phyloP scores from a whole-genome alignment of 2,888 invertebrate species.

The Microctonus hyperodae region DNA sequence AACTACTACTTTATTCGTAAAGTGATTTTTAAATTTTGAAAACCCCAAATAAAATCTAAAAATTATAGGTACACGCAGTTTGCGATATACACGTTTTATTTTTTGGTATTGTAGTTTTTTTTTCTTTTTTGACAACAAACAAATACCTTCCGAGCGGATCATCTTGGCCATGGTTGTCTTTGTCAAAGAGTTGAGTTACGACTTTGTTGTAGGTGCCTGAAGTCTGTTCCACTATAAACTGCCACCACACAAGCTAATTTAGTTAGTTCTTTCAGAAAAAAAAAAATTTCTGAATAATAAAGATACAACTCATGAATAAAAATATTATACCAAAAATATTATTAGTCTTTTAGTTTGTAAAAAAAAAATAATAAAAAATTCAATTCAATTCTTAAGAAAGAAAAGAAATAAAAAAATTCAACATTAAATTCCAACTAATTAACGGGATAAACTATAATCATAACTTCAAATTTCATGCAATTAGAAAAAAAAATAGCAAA shows the following conservation, averaged over 20 bases:
- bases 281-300: slow-evolving; percentile 4
- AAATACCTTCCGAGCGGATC: slow-evolving; percentile 90
- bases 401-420: neutral
- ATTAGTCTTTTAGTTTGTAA: neutral
- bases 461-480: neutral
- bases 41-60: slow-evolving; percentile 4
- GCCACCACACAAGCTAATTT: slow-evolving; percentile 58
- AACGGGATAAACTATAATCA: neutral
- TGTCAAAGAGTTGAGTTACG: slow-evolving; percentile 82
- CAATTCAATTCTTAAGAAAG: neutral
- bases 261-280: slow-evolving; percentile 45
- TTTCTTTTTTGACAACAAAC: slow-evolving; percentile 59
- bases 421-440: too few relatives aligned
- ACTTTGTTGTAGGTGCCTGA: slow-evolving; percentile 58
- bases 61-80: neutral
- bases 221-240: slow-evolving; percentile 70
- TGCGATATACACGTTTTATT: too few relatives aligned
- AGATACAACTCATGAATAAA: neutral
- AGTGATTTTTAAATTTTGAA: neutral
- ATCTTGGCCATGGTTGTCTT: slow-evolving; percentile 90
- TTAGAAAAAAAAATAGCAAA: neutral
- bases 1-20: neutral
- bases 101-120: slow-evolving; percentile 15
- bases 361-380: neutral
- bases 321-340: neutral